These are phyloP conservation scores for Aleiodes alternator DNA, from an alignment of 2,888 invertebrate species.

Conservation along the genomic window DNA sequence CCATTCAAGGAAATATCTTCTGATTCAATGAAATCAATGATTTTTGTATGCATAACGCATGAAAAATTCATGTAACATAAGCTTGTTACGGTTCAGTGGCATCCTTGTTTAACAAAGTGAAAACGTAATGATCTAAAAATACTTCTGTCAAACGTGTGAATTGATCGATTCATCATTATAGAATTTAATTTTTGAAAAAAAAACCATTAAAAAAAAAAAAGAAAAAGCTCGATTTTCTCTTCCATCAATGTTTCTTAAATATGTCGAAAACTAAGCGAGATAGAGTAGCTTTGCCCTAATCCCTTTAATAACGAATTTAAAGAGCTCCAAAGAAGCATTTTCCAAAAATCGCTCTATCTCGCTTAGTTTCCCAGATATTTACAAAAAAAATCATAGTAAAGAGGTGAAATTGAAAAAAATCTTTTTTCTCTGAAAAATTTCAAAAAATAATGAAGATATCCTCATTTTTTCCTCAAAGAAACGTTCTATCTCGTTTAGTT, in stretches of 20 bases:
- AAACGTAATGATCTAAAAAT: conserved; percentile 25
- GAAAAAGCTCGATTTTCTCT: no score
- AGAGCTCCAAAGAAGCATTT: no score
- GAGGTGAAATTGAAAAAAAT: not conserved
- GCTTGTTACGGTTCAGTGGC: conserved; percentile 6
- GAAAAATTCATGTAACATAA: conserved; percentile 41
- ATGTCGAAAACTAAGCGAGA: no score
- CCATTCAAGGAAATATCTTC: no score
- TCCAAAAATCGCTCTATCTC: not conserved
- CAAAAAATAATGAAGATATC: not conserved
- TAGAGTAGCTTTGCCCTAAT: no score
- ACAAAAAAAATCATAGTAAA: no score
- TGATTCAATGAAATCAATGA: not conserved
- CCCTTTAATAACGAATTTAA: no score
- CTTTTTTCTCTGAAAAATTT: no score
- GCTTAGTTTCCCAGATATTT: not conserved
- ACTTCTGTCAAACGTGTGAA: conserved; percentile 42
- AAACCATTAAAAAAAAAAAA: not conserved
- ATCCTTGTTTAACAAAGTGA: conserved; percentile 20
- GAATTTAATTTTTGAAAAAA: conserved; percentile 1
- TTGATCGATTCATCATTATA: conserved; percentile 24
- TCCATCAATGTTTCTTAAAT: not conserved
- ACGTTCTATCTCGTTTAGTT: no score
- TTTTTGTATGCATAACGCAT: conserved; percentile 43
- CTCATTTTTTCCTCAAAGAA: no score